Evolutionary conservation across 1,140 invertebrate genomes (phyloP), one percentile per base, ranked within the genome.

Genomic region (Caenorhabditis tropicalis): DNA sequence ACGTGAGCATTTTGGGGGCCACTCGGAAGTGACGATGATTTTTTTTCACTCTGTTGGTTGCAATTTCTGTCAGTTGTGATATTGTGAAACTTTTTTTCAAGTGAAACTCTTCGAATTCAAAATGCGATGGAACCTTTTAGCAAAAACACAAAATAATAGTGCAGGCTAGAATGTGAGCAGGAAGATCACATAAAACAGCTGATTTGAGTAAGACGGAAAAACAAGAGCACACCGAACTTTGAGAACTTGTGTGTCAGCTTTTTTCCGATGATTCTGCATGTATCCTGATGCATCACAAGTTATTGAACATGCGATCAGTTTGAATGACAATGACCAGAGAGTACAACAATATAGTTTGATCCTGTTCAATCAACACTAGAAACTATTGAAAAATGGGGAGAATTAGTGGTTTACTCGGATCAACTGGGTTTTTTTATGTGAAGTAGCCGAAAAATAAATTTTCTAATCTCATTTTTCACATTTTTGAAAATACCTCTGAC

Each of bases 401-500:
- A n/a, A n/a, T n/a, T n/a, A n/a, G n/a, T n/a, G n/a, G n/a, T n/a
- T n/a, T n/a, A n/a, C n/a, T n/a, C n/a, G n/a, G n/a, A n/a, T n/a
- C n/a, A n/a, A n/a, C n/a, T n/a, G n/a, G n/a, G n/a, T n/a, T n/a
- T n/a, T n/a, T n/a, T n/a, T n/a, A n/a, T n/a, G n/a, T n/a, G n/a
- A n/a, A n/a, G n/a, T n/a, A n/a, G n/a, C n/a, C n/a, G n/a, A n/a
- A n/a, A n/a, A n/a, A n/a, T n/a, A n/a, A 49, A 56, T 21, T 49
- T 1, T 4, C 82, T 79, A 53, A 43, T 51, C 49, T n/a, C 9
- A 21, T n/a, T 21, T n/a, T 21, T n/a, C n/a, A n/a, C n/a, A n/a
- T n/a, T n/a, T n/a, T n/a, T n/a, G n/a, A n/a, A 19, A 24, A 33
- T 81, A 82, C 81, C 81, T 82, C 81, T 53, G 33, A 82, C 81